Conservation (phyloP, 2,113 vertebrate genomes). For the Pollimyrus isidori region DNA sequence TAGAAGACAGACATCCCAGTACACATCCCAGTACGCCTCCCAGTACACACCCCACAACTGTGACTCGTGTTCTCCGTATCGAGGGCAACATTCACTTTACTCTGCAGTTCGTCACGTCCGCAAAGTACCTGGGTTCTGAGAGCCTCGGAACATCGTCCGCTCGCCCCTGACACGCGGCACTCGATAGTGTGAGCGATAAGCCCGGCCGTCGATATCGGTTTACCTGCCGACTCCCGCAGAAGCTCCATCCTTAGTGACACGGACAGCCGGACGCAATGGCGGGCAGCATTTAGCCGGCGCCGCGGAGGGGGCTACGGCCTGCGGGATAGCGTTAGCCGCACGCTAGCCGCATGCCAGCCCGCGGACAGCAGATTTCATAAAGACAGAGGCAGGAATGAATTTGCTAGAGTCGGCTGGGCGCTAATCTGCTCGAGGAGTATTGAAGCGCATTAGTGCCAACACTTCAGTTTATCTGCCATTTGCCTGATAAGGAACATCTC, state of each 20-base stretch:
- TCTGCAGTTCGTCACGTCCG: neutral
- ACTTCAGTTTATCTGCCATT: conserved; percentile 75
- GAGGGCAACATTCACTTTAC: neutral
- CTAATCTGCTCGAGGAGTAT: conserved; percentile 77
- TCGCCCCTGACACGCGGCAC: neutral
- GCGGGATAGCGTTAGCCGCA: conserved; percentile 57
- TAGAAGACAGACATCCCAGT: neutral
- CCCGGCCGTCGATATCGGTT: neutral
- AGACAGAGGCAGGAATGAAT: conserved; percentile 68
- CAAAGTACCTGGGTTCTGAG: neutral
- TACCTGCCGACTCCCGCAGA: neutral
- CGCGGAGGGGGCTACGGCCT: neutral
- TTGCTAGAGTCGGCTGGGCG: conserved; percentile 63
- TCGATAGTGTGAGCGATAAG: neutral
- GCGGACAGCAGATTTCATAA: conserved; percentile 68
- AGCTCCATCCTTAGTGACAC: no score
- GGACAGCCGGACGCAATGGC: neutral
- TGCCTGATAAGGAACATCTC: conserved; percentile 79
- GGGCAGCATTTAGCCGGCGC: neutral
- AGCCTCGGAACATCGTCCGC: neutral
- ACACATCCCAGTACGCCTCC: neutral
- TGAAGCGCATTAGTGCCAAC: conserved; percentile 70
- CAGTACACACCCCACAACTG: neutral
- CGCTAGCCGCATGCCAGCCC: conserved; percentile 68
- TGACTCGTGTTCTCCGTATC: neutral